These are phyloP conservation scores for Dolomedes plantarius DNA, from an alignment of 2,888 invertebrate species.

Conservation along the genomic window DNA sequence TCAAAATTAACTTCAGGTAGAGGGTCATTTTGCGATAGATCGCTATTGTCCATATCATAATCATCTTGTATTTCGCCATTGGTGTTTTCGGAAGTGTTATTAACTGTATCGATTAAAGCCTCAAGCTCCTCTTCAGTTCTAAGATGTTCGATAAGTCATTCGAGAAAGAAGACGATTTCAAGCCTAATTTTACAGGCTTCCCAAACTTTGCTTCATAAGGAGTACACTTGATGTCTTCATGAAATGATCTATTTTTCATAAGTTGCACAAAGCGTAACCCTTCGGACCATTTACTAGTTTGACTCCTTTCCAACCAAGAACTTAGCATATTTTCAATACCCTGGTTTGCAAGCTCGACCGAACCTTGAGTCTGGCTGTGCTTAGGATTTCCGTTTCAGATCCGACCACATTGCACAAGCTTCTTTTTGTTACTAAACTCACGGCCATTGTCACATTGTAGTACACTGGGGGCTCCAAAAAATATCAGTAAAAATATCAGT, in stretches of 20 bases:
- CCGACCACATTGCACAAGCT: slow-evolving; percentile 24
- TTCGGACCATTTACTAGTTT: slow-evolving; percentile 35
- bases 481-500: slow-evolving; percentile 57
- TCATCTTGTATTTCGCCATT: slow-evolving; percentile 1
- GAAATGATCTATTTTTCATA: slow-evolving; percentile 55
- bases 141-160: slow-evolving; percentile 20
- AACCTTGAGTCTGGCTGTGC: slow-evolving; percentile 27
- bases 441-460: slow-evolving; percentile 70
- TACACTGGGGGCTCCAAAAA: slow-evolving; percentile 58
- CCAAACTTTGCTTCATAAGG: slow-evolving; percentile 54
- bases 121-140: slow-evolving; percentile 19
- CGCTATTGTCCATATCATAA: slow-evolving; percentile 9
- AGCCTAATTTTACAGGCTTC: neutral
- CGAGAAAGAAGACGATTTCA: slow-evolving; percentile 27
- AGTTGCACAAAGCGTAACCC: slow-evolving; percentile 17
- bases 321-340: slow-evolving; percentile 57
- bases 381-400: slow-evolving; percentile 36
- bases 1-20: neutral
- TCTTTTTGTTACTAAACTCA: slow-evolving; percentile 61
- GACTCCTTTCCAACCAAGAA: slow-evolving; percentile 40
- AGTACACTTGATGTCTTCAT: slow-evolving; percentile 44
- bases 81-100: slow-evolving; percentile 12
- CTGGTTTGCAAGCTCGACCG: slow-evolving; percentile 33
- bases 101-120: slow-evolving; percentile 10
- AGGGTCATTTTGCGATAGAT: neutral